Conservation (phyloP, 2,113 vertebrate species). For the Oreochromis spilurus region DNA sequence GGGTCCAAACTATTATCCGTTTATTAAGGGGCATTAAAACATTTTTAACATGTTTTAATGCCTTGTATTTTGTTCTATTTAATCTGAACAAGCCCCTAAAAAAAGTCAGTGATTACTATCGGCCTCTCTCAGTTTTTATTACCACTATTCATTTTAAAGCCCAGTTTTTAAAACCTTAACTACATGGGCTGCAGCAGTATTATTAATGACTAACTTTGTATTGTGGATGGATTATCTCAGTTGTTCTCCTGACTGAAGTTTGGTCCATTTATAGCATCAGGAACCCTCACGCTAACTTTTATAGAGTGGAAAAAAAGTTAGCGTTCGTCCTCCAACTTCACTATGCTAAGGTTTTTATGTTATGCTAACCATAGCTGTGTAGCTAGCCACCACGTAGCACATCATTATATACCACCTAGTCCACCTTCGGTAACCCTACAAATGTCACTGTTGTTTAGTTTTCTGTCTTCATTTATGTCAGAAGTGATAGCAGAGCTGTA, state of each 20-base stretch:
- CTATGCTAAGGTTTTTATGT: neutral
- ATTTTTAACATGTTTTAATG: too few species aligned
- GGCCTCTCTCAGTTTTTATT: too few species aligned
- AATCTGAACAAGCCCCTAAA: too few species aligned
- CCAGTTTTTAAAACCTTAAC: too few species aligned
- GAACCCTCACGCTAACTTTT: neutral
- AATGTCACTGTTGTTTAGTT: neutral
- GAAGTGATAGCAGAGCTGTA: neutral
- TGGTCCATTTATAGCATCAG: neutral
- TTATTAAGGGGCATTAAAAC: too few species aligned
- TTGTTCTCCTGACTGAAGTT: neutral
- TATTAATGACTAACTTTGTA: too few species aligned
- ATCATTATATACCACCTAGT: neutral
- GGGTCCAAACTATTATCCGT: too few species aligned
- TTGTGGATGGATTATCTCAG: neutral
- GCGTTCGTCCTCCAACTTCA: neutral
- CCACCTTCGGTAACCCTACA: neutral
- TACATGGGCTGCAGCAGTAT: too few species aligned
- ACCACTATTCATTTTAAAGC: too few species aligned
- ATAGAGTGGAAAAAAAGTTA: neutral
- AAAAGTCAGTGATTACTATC: too few species aligned
- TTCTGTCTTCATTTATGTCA: neutral
- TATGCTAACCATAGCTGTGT: neutral
- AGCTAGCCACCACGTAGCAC: neutral
- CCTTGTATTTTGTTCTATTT: too few species aligned